A percentile compares a stretch with the other conserved stretches of the same genome.
Conservation (phyloP, 2,888 invertebrate genomes). For the Helicoverpa assulta region DNA sequence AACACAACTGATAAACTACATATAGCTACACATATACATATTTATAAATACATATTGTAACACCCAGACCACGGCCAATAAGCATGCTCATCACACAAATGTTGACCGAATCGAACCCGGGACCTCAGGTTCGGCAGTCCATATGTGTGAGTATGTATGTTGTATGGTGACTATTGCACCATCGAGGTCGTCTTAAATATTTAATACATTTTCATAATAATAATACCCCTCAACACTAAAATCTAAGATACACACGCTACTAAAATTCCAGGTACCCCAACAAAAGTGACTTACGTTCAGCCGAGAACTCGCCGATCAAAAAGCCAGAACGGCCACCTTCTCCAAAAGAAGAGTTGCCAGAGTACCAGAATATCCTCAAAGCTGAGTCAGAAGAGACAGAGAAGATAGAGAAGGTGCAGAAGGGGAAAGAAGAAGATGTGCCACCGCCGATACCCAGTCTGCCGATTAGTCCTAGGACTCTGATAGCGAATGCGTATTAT, state of each 20-base stretch:
- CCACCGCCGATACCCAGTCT: conserved; percentile 88
- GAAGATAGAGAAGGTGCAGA: conserved; percentile 67
- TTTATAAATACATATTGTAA: no score
- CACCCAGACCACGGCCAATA: no score
- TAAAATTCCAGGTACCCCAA: conserved; percentile 78
- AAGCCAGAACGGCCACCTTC: conserved; percentile 60
- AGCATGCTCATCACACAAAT: no score
- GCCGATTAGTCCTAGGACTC: conserved; percentile 84
- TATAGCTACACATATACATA: no score
- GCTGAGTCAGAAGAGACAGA: conserved; percentile 54
- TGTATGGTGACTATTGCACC: no score
- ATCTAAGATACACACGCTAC: conserved; percentile 50
- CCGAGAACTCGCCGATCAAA: conserved; percentile 81
- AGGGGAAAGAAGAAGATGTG: conserved; percentile 72
- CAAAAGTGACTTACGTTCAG: conserved; percentile 79
- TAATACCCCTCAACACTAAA: conserved; percentile 23
- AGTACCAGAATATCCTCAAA: conserved; percentile 81
- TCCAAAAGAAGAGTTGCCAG: conserved; percentile 74
- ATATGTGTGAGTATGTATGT: no score
- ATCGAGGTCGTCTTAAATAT: no score
- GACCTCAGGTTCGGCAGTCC: no score
- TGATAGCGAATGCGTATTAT: conserved; percentile 94
- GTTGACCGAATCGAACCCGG: no score
- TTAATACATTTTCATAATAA: no score
- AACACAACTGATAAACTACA: no score